Conservation (phyloP, 2,113 vertebrate species). For the Tragelaphus strepsiceros region DNA sequence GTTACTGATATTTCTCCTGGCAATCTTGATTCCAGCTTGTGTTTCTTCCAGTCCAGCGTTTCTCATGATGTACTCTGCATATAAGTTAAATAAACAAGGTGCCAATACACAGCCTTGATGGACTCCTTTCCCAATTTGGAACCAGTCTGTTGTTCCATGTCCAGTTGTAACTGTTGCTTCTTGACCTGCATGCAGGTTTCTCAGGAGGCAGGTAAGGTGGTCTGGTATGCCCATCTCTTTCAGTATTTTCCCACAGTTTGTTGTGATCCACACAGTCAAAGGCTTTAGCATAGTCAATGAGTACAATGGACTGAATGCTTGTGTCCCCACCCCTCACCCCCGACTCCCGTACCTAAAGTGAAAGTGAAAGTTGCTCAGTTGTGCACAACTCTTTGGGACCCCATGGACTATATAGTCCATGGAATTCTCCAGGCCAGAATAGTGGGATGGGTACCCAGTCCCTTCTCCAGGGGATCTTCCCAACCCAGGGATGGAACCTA, state of each 20-base stretch:
- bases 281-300: not conserved
- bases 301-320: not conserved
- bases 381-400: not conserved
- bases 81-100: not conserved
- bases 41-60: not conserved
- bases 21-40: not conserved
- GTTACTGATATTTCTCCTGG: not conserved
- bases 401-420: not conserved
- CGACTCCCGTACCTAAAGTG: rapidly evolving
- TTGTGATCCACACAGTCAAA: not conserved
- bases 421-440: not conserved
- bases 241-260: not conserved
- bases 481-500: not conserved
- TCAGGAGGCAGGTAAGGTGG: not conserved
- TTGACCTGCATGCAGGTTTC: not conserved
- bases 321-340: not conserved
- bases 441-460: not conserved
- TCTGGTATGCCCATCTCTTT: not conserved
- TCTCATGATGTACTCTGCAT: not conserved
- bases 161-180: not conserved
- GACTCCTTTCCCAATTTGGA: not conserved
- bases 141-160: not conserved
- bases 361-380: not conserved
- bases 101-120: not conserved
- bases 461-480: not conserved